phyloP scores from a whole-genome alignment of 2,113 vertebrate species.

The Gadus macrocephalus region DNA sequence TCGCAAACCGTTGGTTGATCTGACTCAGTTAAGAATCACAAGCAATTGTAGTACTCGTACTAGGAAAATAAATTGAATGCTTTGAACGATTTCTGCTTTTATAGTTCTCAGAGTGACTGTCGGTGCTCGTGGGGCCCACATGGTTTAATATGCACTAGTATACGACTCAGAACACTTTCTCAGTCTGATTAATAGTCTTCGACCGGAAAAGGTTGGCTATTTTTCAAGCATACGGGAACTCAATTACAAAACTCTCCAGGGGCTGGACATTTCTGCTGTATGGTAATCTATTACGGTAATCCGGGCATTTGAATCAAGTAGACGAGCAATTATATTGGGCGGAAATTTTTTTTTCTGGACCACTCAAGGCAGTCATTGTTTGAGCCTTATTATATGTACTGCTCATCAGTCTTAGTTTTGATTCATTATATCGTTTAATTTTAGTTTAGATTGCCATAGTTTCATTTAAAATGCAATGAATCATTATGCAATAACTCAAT shows the following conservation, averaged over 20 bases:
- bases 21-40: neutral
- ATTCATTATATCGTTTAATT: no score
- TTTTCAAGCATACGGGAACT: slow-evolving; percentile 30
- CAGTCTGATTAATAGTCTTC: slow-evolving; percentile 37
- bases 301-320: neutral
- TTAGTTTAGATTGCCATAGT: no score
- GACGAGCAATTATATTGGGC: neutral
- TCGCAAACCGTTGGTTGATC: no score
- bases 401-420: no score
- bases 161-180: slow-evolving; percentile 12
- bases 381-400: no score
- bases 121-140: slow-evolving; percentile 17
- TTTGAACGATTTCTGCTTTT: neutral
- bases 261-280: slow-evolving; percentile 6
- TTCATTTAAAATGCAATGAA: no score
- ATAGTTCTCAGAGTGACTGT: neutral
- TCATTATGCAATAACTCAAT: no score
- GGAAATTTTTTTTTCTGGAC: neutral
- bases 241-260: slow-evolving; percentile 23
- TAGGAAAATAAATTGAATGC: neutral
- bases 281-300: neutral
- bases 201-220: slow-evolving; percentile 26
- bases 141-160: slow-evolving; percentile 26
- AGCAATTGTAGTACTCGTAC: neutral
- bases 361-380: neutral